phyloP scores from a whole-genome alignment of 2,888 invertebrate genomes.

The Nymphalis urticae region DNA sequence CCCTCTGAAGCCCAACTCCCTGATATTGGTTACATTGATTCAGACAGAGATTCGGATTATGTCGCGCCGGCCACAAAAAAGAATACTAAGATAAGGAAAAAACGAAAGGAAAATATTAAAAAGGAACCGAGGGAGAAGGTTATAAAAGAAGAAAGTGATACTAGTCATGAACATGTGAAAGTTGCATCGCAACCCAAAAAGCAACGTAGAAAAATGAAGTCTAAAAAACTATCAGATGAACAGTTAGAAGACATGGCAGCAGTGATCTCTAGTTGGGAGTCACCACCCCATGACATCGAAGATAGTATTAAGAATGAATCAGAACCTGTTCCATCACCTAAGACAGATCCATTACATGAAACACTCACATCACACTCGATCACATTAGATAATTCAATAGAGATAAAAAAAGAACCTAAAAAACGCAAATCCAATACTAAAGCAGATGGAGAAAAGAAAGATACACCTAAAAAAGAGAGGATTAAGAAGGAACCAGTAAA shows the following conservation, averaged over 20 bases:
- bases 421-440: conserved; percentile 58
- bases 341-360: conserved; percentile 33
- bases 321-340: conserved; percentile 42
- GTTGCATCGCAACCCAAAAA: conserved; percentile 34
- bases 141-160: conserved; percentile 41
- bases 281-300: conserved; percentile 59
- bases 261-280: conserved; percentile 66
- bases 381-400: conserved; percentile 21
- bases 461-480: conserved; percentile 48
- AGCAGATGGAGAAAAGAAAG: conserved; percentile 47
- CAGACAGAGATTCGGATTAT: conserved; percentile 75
- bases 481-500: conserved; percentile 45
- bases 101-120: conserved; percentile 53
- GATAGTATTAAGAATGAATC: conserved; percentile 41
- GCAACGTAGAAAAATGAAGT: conserved; percentile 41
- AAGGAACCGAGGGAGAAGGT: conserved; percentile 50
- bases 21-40: conserved; percentile 76
- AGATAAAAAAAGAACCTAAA: conserved; percentile 56
- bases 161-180: conserved; percentile 38
- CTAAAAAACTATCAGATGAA: conserved; percentile 53
- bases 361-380: conserved; percentile 11
- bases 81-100: conserved; percentile 53
- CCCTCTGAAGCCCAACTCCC: conserved; percentile 74
- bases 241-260: conserved; percentile 64
- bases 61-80: conserved; percentile 58